Conservation (phyloP, 2,888 invertebrate species). For the Sarcophaga caerulescens region DNA sequence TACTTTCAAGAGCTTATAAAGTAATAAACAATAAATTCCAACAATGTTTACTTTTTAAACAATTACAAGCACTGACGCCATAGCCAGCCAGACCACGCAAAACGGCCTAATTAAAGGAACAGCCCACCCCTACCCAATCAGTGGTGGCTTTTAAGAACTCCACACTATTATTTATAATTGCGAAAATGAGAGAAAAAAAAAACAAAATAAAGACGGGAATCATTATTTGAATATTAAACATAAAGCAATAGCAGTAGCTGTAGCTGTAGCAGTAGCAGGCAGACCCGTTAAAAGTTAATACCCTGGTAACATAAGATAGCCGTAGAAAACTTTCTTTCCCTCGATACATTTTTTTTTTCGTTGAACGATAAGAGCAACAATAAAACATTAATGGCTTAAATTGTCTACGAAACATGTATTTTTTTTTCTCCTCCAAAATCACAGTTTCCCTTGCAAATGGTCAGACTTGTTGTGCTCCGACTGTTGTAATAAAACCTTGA, state of each 20-base stretch:
- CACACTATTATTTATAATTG: conserved; percentile 37
- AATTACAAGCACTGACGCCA: conserved; percentile 12
- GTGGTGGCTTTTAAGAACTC: background rate
- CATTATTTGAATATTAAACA: conserved; percentile 55
- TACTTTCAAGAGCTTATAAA: conserved; percentile 48
- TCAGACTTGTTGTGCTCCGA: conserved; percentile 1
- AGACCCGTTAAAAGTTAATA: conserved; percentile 25
- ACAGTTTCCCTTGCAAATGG: conserved; percentile 44
- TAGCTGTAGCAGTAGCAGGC: no score
- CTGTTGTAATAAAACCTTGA: background rate
- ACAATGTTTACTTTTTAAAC: conserved; percentile 37
- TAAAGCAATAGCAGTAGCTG: background rate
- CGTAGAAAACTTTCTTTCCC: conserved; percentile 25
- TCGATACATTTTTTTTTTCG: background rate
- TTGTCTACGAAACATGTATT: conserved; percentile 54
- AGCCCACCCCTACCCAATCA: no score
- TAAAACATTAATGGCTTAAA: conserved; percentile 64
- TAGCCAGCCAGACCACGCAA: conserved; percentile 4
- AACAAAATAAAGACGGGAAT: background rate
- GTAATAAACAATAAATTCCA: conserved; percentile 56
- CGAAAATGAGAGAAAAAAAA: conserved; percentile 2
- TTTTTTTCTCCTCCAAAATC: conserved; percentile 31
- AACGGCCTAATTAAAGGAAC: conserved; percentile 43
- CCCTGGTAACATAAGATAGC: background rate
- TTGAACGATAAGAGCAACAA: conserved; percentile 8